Base-by-base conservation (phyloP, 53 echinoderm and acorn worm genomes). In the Temnopleurus reevesii region DNA sequence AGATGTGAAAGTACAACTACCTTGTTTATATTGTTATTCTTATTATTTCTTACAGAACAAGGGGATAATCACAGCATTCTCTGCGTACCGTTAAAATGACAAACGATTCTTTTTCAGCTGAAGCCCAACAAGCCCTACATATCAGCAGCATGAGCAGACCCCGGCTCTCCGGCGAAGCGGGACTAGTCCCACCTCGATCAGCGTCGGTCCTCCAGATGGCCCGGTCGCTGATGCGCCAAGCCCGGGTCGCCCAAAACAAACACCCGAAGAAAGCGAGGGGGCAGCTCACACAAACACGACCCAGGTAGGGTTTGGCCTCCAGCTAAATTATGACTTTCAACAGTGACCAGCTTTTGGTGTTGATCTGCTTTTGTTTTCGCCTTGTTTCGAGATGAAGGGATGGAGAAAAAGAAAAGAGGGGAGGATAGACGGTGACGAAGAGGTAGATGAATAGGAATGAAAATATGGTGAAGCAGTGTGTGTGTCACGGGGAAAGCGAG, bases 301-400 rank as follows among this genome's bases (percentile, higher is more conserved):
- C 83, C 34, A 83, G 35, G 30, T 83, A 47, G 51, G 36, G 56
- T 8, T 24, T 85, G 85, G 59, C 85, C 85, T 49, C 59, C 43
- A 58, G 85, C 85, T 44, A 85, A 59, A 60, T 85, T 85, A 85
- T 85, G 85, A 85, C 85, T 85, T 85, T 85, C 85, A 85, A 85
- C 85, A 85, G 85, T 85, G 85, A 31, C 85, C 85, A 85, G 85
- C 59, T 85, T 85, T 60, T 83, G 36, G 80, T 83, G 85, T 85
- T 85, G 60, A 85, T 49, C 57, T 60, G 85, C 60, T 60, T 85
- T 45, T 60, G 60, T 85, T n/a, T 59, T 60, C 85, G 60, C 85
- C 85, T 60, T 85, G 85, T 85, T 85, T 85, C 85, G 43, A 85
- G 85, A 60, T 85, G 15, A 43, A 10, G 46, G 26, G 60, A 85